Evolutionary conservation across 2,113 vertebrate species (phyloP).

Genomic region (western clawed frog (Xenopus tropicalis)): DNA sequence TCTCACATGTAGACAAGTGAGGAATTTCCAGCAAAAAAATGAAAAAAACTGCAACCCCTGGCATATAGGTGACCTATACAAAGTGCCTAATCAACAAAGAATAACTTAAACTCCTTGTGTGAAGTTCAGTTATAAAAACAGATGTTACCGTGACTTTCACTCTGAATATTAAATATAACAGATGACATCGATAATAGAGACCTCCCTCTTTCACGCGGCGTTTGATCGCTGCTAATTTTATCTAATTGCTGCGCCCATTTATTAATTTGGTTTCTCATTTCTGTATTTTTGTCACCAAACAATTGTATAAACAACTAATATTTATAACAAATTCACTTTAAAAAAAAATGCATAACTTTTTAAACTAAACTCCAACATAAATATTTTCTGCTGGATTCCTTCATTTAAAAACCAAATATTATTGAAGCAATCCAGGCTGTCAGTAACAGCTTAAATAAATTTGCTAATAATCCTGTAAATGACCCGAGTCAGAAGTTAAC

Average conservation of each 20-base stretch:
- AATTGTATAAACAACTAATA: too few species aligned
- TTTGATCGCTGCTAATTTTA: too few species aligned
- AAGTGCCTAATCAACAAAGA: conserved; percentile 4
- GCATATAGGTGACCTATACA: neutral
- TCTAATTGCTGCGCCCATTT: too few species aligned
- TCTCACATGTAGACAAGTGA: too few species aligned
- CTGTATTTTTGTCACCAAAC: too few species aligned
- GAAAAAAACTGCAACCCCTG: neutral
- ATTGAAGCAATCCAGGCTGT: conserved; percentile 77
- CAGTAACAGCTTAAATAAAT: conserved; percentile 83
- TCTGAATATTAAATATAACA: conserved; percentile 1
- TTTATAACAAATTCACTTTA: too few species aligned
- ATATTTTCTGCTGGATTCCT: conserved; percentile 58
- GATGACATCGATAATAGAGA: neutral
- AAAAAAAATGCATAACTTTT: too few species aligned
- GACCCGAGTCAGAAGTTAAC: conserved; percentile 83
- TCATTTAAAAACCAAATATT: conserved; percentile 75
- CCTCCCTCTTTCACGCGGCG: neutral
- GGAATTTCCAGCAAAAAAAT: too few species aligned
- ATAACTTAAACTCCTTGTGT: neutral
- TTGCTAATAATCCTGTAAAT: conserved; percentile 82
- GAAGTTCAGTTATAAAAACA: conserved; percentile 7
- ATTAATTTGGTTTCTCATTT: too few species aligned
- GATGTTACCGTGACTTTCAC: conserved; percentile 7
- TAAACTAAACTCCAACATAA: too few species aligned